Percentiles rank a stretch among this genome's conserved stretches.
Conservation (phyloP, 1,140 invertebrate species). For the Zaprionus gabonicus region DNA sequence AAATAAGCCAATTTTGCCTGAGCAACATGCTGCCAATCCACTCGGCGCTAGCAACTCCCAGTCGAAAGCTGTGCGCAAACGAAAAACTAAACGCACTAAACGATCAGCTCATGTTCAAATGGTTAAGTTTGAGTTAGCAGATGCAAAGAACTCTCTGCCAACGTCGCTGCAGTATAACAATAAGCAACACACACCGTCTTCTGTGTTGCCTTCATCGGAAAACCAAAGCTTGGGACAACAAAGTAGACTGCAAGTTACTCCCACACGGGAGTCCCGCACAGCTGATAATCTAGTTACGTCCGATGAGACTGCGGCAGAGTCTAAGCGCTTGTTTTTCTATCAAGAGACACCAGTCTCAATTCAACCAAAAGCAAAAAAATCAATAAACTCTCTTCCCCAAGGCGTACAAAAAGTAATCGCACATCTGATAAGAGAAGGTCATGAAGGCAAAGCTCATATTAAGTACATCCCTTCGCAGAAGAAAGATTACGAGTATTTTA, state of each 20-base stretch:
- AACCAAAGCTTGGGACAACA: background rate
- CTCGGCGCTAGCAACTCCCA: background rate
- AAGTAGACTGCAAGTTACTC: background rate
- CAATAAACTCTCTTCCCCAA: constrained; percentile 59
- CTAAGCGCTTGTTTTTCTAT: constrained; percentile 67
- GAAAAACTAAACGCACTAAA: constrained; percentile 51
- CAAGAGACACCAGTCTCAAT: constrained; percentile 57
- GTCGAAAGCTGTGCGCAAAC: background rate
- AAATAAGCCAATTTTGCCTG: background rate
- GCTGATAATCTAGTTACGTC: constrained; percentile 55
- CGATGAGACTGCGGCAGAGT: constrained; percentile 55
- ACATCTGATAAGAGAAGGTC: constrained; percentile 65
- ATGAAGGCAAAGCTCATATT: constrained; percentile 70
- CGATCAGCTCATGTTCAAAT: constrained; percentile 62
- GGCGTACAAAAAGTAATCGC: constrained; percentile 78
- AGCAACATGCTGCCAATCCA: constrained; percentile 5
- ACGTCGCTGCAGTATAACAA: constrained; percentile 21
- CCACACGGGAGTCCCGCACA: constrained; percentile 17
- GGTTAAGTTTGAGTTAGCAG: constrained; percentile 76
- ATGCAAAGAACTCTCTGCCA: constrained; percentile 63
- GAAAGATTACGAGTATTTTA: constrained; percentile 64
- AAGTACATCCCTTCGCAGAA: constrained; percentile 73
- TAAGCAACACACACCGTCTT: constrained; percentile 9
- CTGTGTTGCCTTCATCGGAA: constrained; percentile 56
- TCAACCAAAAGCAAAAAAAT: constrained; percentile 65